These are phyloP conservation scores for Sycophila texana DNA, from an alignment of 2,888 invertebrate genomes.

Conservation along the genomic window DNA sequence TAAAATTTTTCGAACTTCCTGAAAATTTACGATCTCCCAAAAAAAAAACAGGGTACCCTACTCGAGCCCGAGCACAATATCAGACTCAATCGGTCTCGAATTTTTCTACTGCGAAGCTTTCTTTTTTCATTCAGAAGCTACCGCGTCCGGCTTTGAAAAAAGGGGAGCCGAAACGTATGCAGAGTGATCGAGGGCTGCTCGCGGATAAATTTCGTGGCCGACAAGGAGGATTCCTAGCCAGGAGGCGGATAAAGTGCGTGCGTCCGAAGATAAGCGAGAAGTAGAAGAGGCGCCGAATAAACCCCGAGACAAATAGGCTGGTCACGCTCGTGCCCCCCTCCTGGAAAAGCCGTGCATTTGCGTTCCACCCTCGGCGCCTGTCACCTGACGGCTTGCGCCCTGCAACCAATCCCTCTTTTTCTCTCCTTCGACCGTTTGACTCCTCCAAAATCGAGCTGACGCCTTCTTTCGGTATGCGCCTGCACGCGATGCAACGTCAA, in stretches of 20 bases:
- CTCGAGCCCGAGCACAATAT: no score
- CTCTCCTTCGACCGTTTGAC: background rate
- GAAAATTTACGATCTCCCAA: no score
- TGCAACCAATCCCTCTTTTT: background rate
- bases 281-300: conserved; percentile 62
- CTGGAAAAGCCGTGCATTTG: background rate
- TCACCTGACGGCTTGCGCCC: background rate
- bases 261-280: conserved; percentile 57
- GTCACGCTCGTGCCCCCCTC: conserved; percentile 60
- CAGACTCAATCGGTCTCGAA: background rate
- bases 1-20: no score
- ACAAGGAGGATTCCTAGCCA: background rate
- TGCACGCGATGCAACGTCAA: no score
- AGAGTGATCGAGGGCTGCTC: background rate
- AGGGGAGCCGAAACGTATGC: background rate
- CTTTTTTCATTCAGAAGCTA: background rate
- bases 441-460: no score
- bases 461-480: no score
- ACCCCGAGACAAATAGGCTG: conserved; percentile 67
- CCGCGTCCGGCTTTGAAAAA: background rate
- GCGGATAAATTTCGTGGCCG: background rate
- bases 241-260: conserved; percentile 7
- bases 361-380: background rate
- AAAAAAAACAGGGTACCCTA: no score
- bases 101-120: background rate